These are phyloP conservation scores for Hydrocynus forskahlii DNA, from an alignment of 2,797 vertebrate genomes.

Conservation along the genomic window DNA sequence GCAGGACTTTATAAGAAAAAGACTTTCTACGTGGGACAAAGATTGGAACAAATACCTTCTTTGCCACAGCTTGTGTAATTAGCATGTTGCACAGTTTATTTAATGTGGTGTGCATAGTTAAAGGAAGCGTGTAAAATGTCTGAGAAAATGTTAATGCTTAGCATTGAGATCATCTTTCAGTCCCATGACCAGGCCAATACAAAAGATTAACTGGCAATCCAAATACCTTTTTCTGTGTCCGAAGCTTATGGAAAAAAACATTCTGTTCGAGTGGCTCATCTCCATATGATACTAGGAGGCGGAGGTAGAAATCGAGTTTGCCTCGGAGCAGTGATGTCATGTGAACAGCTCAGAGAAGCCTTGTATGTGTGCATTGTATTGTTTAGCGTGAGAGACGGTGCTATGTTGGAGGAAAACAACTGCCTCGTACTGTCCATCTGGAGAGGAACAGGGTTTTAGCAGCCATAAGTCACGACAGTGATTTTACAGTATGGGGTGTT, in stretches of 20 bases:
- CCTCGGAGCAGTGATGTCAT: slow-evolving; percentile 58
- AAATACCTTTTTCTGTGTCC: slow-evolving; percentile 13
- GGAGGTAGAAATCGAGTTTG: slow-evolving; percentile 18
- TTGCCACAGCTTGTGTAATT: background rate
- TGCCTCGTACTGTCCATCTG: slow-evolving; percentile 1
- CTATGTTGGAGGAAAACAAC: slow-evolving; percentile 2
- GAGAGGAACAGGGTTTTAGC: background rate
- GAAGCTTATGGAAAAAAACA: slow-evolving; percentile 11
- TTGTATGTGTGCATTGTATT: slow-evolving; percentile 50
- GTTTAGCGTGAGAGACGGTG: slow-evolving; percentile 35
- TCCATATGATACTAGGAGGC: slow-evolving; percentile 7
- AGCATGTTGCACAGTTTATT: background rate
- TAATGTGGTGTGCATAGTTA: background rate
- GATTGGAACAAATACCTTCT: background rate
- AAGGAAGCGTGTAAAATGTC: background rate
- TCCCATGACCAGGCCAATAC: slow-evolving; percentile 40
- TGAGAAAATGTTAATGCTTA: slow-evolving; percentile 45
- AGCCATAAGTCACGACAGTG: background rate
- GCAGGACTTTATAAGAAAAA: background rate
- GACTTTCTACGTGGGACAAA: background rate
- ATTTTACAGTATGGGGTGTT: background rate
- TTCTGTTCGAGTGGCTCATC: slow-evolving; percentile 15
- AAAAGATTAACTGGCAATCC: slow-evolving; percentile 28
- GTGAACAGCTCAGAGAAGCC: slow-evolving; percentile 42
- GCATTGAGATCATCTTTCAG: slow-evolving; percentile 41